phyloP scores from a whole-genome alignment of 2,888 invertebrate species.

The Shargacucullia verbasci region DNA sequence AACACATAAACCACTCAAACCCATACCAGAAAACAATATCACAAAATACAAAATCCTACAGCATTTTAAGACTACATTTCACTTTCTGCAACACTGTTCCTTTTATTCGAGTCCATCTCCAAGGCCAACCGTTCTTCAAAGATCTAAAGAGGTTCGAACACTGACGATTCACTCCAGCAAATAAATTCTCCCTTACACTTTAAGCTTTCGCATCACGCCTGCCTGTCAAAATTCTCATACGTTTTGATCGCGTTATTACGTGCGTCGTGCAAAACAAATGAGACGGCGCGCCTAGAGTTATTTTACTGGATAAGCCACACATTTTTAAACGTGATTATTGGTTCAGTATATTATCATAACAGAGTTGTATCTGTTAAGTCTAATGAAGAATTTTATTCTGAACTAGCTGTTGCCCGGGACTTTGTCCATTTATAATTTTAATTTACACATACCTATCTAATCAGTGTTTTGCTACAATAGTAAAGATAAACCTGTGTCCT shows the following conservation, averaged over 20 bases:
- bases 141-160: constrained; percentile 32
- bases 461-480: too few relatives aligned
- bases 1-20: too few relatives aligned
- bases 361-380: too few relatives aligned
- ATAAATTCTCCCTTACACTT: constrained; percentile 67
- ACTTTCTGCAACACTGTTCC: constrained; percentile 10
- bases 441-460: too few relatives aligned
- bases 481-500: too few relatives aligned
- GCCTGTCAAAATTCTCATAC: constrained; percentile 85
- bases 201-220: constrained; percentile 79
- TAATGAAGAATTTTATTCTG: too few relatives aligned
- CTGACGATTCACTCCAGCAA: constrained; percentile 56
- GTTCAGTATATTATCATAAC: too few relatives aligned
- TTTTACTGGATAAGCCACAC: constrained; percentile 28
- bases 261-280: constrained; percentile 83
- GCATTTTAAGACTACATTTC: background rate
- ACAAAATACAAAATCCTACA: too few relatives aligned
- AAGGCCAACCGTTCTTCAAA: constrained; percentile 44
- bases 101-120: background rate
- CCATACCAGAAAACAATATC: too few relatives aligned
- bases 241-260: constrained; percentile 86
- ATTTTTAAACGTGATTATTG: background rate
- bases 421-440: too few relatives aligned
- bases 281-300: constrained; percentile 62
- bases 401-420: too few relatives aligned